Evolutionary conservation across 2,888 invertebrate species (phyloP), one percentile per base, ranked within the genome.

Genomic region (Nudaria mundana): DNA sequence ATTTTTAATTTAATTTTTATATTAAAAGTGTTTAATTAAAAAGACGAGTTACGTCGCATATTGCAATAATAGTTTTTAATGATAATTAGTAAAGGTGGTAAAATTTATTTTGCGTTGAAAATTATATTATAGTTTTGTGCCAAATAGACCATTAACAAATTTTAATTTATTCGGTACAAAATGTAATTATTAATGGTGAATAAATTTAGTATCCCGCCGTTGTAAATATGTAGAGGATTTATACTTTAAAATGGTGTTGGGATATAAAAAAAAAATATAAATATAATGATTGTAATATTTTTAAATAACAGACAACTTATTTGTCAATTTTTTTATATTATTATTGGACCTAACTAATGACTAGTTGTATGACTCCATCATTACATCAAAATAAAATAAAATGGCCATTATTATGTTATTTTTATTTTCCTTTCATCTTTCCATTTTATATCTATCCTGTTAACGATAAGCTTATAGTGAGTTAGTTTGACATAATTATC

Each of bases 151-250:
- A 44, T 37, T 56, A 42, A n/a, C n/a, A n/a, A n/a, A n/a, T n/a
- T n/a, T n/a, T 61, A 56, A 71, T 85, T 88, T 87, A 86, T 88
- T 86, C 48, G 86, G 84, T 76, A 68, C 87, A 86, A 80, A 85
- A 85, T 86, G 80, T 30, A 37, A 34, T 45, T 67, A 52, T 63
- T 49, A 66, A 69, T 65, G 72, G 64, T 69, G 61, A 39, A 52
- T 54, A 52, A 52, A 46, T 42, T 48, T 48, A 37, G 46, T 55
- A 52, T 52, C 76, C 80, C 77, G 80, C 79, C 81, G 78, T 76
- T 73, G 77, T 79, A 66, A 59, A 71, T 68, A 66, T 52, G 65
- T 44, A n/a, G n/a, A n/a, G n/a, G 63, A 44, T 53, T 59, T 58
- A 57, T 66, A 46, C 65, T 65, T 62, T 65, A 57, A 16, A 58